These are phyloP conservation scores for Halictus rubicundus DNA, from an alignment of 1,140 invertebrate genomes.

Conservation along the genomic window DNA sequence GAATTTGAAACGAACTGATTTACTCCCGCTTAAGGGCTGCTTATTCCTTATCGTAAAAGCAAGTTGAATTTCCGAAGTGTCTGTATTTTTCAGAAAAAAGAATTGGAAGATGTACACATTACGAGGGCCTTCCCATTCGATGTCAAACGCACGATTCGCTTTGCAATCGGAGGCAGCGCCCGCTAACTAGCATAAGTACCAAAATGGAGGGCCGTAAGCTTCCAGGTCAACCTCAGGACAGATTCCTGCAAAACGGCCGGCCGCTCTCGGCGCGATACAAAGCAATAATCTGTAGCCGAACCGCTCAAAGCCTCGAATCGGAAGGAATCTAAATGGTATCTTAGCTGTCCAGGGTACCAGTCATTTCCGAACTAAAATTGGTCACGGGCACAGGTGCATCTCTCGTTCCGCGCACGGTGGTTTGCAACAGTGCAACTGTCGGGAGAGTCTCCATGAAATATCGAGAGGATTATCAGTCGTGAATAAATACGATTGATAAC, in stretches of 20 bases:
- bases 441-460: background rate
- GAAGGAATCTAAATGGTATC: conserved; percentile 60
- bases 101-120: background rate
- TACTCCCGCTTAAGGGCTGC: too few species aligned
- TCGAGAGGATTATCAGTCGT: background rate
- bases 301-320: conserved; percentile 42
- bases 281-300: background rate
- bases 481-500: background rate
- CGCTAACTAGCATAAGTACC: background rate
- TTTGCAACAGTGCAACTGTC: conserved; percentile 13
- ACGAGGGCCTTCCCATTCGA: background rate
- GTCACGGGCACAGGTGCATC: conserved; percentile 70
- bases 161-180: background rate
- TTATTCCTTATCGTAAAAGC: too few species aligned
- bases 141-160: background rate
- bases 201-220: background rate
- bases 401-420: background rate
- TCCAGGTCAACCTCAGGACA: too few species aligned
- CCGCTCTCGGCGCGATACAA: background rate
- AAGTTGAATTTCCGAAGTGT: too few species aligned
- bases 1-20: too few species aligned
- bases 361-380: conserved; percentile 76
- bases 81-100: too few species aligned
- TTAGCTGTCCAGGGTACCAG: conserved; percentile 69
- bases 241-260: background rate